phyloP scores from a whole-genome alignment of 92 coral and sea anemone species.

The Pocillopora grandis region DNA sequence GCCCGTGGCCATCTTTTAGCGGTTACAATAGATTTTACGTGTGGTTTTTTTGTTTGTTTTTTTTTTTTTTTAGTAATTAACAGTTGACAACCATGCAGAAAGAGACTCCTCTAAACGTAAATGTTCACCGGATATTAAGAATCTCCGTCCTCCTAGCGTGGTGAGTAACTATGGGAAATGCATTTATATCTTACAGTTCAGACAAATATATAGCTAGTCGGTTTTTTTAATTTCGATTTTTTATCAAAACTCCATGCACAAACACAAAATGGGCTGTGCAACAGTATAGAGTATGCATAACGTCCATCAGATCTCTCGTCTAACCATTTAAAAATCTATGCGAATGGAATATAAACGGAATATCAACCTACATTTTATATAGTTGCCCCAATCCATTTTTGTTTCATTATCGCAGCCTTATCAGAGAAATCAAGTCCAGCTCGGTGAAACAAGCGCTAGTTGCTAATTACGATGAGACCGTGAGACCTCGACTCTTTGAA shows the following conservation, averaged over 20 bases:
- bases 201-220: too few relatives aligned
- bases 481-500: constrained; percentile 27
- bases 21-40: neutral
- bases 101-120: neutral
- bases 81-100: neutral
- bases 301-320: too few relatives aligned
- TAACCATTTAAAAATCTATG: too few relatives aligned
- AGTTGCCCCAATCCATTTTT: neutral
- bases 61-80: too few relatives aligned
- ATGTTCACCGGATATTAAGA: neutral
- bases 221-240: too few relatives aligned
- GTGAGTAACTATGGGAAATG: neutral
- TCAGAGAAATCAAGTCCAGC: neutral
- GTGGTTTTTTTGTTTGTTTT: neutral
- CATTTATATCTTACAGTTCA: too few relatives aligned
- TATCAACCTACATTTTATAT: too few relatives aligned
- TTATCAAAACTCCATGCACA: too few relatives aligned
- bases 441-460: neutral
- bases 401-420: neutral
- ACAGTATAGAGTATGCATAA: too few relatives aligned
- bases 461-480: constrained; percentile 4
- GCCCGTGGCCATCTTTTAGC: neutral
- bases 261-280: too few relatives aligned
- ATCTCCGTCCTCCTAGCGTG: neutral
- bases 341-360: too few relatives aligned